A percentile compares a stretch with the other conserved stretches of the same genome.
These are phyloP conservation scores for Circaetus gallicus DNA, from an alignment of 2,113 vertebrate species.

Conservation along the genomic window DNA sequence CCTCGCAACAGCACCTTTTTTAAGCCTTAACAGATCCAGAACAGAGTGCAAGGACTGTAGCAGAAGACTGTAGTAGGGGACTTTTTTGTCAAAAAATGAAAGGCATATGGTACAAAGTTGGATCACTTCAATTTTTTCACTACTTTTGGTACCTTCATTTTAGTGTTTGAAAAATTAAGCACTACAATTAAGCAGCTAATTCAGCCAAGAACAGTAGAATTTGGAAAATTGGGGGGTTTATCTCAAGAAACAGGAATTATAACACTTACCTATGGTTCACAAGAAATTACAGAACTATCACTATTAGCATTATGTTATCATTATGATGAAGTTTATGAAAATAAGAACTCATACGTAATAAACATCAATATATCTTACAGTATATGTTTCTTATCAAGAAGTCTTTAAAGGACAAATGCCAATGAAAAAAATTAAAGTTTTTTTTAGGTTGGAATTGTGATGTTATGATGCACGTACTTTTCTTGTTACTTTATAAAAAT, in stretches of 20 bases:
- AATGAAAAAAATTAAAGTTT: background rate
- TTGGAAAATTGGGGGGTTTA: no score
- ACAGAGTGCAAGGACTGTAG: no score
- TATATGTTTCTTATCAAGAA: background rate
- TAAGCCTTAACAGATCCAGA: background rate
- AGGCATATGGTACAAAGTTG: fast-evolving
- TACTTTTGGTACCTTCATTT: background rate
- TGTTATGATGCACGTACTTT: background rate
- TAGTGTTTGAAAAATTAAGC: background rate
- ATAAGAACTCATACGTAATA: background rate
- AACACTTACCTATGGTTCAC: background rate
- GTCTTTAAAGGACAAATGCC: background rate
- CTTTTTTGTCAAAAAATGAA: background rate
- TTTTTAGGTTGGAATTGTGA: background rate
- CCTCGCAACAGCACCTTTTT: background rate
- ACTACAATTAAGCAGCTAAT: background rate
- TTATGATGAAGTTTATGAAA: background rate
- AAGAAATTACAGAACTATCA: background rate
- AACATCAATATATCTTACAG: background rate
- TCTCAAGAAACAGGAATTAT: background rate
- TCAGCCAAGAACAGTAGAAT: background rate
- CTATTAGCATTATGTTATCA: background rate
- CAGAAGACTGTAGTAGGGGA: background rate
- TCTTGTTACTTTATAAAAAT: background rate
- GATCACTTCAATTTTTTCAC: background rate